Conservation (phyloP, 2,113 vertebrate species). For the Rana temporaria region DNA sequence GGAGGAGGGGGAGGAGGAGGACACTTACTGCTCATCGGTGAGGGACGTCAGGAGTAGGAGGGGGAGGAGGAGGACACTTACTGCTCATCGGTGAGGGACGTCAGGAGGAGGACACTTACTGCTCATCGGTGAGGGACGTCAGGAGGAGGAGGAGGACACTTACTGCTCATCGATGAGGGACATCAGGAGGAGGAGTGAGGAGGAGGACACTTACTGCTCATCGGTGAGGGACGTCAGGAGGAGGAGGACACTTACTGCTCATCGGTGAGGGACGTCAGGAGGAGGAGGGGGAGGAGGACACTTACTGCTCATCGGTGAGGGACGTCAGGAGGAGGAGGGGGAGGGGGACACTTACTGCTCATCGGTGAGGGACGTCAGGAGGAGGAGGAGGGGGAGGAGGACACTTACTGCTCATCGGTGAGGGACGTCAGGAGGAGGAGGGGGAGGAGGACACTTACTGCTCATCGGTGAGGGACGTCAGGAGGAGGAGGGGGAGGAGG, state of each 20-base stretch:
- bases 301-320: constrained; percentile 88
- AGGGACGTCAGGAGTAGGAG: constrained; percentile 87
- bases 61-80: constrained; percentile 75
- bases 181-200: too few species aligned
- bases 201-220: constrained; percentile 81
- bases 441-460: constrained; percentile 83
- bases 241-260: constrained; percentile 82
- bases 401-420: constrained; percentile 87
- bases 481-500: too few species aligned
- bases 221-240: constrained; percentile 86
- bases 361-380: constrained; percentile 85
- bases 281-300: too few species aligned
- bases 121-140: constrained; percentile 84
- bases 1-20: too few species aligned
- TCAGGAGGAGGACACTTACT: constrained; percentile 84
- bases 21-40: constrained; percentile 87
- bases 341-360: constrained; percentile 82
- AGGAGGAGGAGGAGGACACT: constrained; percentile 72
- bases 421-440: constrained; percentile 87
- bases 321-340: too few species aligned
- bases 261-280: constrained; percentile 85
- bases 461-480: constrained; percentile 84
- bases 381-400: too few species aligned
- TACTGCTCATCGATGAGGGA: constrained; percentile 89
- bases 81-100: constrained; percentile 86